Evolutionary conservation across 2,888 invertebrate species (phyloP).

Genomic region (Mycalesis mineus): DNA sequence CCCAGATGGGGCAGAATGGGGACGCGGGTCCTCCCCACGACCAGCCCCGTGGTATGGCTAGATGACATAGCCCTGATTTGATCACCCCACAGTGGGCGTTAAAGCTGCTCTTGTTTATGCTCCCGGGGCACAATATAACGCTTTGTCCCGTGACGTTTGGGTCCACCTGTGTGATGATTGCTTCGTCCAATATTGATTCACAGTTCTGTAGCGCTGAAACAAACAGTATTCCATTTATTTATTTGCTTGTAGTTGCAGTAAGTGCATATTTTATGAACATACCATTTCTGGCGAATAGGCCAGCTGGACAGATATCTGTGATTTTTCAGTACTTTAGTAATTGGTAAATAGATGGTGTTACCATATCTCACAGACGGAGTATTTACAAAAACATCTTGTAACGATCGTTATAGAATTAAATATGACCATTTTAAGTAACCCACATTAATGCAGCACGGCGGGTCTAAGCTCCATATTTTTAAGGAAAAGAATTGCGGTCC

Average conservation of each 20-base stretch:
- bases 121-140: constrained; percentile 51
- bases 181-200: constrained; percentile 55
- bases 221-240: not conserved
- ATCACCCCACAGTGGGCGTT: constrained; percentile 81
- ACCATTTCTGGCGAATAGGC: too few relatives aligned
- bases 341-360: too few relatives aligned
- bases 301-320: too few relatives aligned
- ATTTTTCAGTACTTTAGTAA: too few relatives aligned
- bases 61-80: constrained; percentile 83
- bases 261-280: too few relatives aligned
- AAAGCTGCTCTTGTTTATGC: constrained; percentile 47
- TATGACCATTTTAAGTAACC: too few relatives aligned
- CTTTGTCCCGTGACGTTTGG: constrained; percentile 47
- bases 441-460: too few relatives aligned
- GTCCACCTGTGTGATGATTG: constrained; percentile 55
- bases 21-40: constrained; percentile 89
- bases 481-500: too few relatives aligned
- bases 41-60: constrained; percentile 91
- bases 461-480: too few relatives aligned
- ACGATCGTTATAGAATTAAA: too few relatives aligned
- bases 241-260: not conserved
- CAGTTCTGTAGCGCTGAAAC: constrained; percentile 57
- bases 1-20: constrained; percentile 86
- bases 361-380: too few relatives aligned
- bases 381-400: too few relatives aligned